Conservation (phyloP, 2,888 invertebrate genomes). For the Plemyria rubiginata region DNA sequence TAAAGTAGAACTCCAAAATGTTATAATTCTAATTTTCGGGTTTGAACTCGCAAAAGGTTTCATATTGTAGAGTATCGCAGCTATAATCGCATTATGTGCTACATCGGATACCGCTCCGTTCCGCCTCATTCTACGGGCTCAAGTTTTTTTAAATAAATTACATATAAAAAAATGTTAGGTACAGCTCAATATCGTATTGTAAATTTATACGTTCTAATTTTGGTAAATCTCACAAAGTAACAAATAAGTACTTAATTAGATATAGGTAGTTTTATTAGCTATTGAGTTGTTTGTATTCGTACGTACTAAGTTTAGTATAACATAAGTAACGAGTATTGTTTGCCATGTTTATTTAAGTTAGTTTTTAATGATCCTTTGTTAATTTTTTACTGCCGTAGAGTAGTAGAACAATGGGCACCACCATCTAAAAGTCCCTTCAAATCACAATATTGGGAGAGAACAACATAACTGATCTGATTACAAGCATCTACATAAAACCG, state of each 20-base stretch:
- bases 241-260: constrained; percentile 25
- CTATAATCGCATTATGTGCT: constrained; percentile 9
- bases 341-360: constrained; percentile 28
- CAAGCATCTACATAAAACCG: no score
- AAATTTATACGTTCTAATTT: constrained; percentile 6
- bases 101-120: constrained; percentile 13
- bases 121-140: constrained; percentile 25
- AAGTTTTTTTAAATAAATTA: constrained; percentile 9
- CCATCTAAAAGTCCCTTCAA: background rate
- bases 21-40: constrained; percentile 1
- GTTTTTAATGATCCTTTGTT: constrained; percentile 6
- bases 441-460: no score
- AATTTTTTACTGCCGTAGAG: constrained; percentile 1
- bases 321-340: constrained; percentile 18
- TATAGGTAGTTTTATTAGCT: background rate
- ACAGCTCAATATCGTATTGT: constrained; percentile 4
- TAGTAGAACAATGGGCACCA: constrained; percentile 11
- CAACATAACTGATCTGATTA: no score
- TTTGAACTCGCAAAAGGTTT: background rate
- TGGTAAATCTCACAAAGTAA: constrained; percentile 3
- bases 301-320: constrained; percentile 12
- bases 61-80: background rate
- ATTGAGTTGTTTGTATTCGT: constrained; percentile 8
- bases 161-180: no score
- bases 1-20: constrained; percentile 5